These are phyloP conservation scores for Xanthorhoe designata DNA, from an alignment of 2,888 invertebrate genomes.

Conservation along the genomic window DNA sequence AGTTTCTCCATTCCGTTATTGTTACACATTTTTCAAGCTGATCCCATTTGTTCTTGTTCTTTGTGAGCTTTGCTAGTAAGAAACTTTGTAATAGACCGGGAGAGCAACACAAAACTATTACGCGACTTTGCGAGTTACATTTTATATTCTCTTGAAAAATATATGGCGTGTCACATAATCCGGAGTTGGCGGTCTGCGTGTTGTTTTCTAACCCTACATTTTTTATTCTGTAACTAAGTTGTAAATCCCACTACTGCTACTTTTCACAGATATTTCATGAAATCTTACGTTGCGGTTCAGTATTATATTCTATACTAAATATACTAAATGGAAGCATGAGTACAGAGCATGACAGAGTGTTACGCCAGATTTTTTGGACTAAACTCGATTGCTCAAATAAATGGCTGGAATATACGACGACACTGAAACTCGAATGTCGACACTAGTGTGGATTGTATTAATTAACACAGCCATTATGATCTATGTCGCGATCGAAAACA, in stretches of 20 bases:
- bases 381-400: background rate
- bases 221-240: conserved; percentile 18
- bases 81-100: conserved; percentile 62
- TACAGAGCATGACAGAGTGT: background rate
- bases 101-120: conserved; percentile 53
- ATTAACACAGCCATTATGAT: too few species aligned
- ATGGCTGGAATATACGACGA: too few species aligned
- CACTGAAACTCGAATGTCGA: too few species aligned
- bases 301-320: too few species aligned
- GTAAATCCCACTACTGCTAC: conserved; percentile 8
- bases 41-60: conserved; percentile 69
- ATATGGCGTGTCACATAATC: conserved; percentile 33
- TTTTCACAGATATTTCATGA: conserved; percentile 10
- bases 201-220: conserved; percentile 19
- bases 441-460: too few species aligned
- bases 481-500: too few species aligned
- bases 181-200: conserved; percentile 16
- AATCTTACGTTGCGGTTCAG: background rate
- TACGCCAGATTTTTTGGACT: background rate
- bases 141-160: conserved; percentile 44
- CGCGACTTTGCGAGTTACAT: conserved; percentile 45
- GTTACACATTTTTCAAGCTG: conserved; percentile 72
- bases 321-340: background rate
- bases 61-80: conserved; percentile 56
- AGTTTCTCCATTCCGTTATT: conserved; percentile 74